These are phyloP conservation scores for Smittia sp. DNA, from an alignment of 2,888 invertebrate species.

Conservation along the genomic window DNA sequence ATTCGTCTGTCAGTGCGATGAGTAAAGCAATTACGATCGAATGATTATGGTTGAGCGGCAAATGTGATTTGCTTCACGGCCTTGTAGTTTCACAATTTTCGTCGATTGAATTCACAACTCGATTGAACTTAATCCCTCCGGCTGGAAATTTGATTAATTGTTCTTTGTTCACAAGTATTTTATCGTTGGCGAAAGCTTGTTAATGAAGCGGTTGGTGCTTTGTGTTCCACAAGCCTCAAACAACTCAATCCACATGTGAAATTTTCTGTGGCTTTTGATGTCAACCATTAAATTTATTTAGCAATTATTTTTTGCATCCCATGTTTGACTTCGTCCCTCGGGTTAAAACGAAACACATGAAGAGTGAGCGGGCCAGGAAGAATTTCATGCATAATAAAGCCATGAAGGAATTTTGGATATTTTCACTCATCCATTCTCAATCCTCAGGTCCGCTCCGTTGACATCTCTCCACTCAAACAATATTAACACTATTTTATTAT, in stretches of 20 bases:
- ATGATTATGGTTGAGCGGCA: neutral
- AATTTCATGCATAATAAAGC: slow-evolving; percentile 29
- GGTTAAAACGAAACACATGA: neutral
- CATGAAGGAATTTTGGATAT: slow-evolving; percentile 10
- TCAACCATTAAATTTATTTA: slow-evolving; percentile 25
- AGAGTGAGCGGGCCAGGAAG: neutral
- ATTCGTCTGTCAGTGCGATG: slow-evolving; percentile 27
- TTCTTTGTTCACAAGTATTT: slow-evolving; percentile 1
- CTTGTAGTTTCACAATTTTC: neutral
- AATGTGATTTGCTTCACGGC: neutral
- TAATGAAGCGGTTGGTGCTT: slow-evolving; percentile 5
- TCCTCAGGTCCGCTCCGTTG: slow-evolving; percentile 11
- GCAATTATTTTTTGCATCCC: slow-evolving; percentile 10
- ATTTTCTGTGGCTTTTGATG: slow-evolving; percentile 18
- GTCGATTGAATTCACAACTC: neutral
- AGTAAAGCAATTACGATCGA: slow-evolving; percentile 10
- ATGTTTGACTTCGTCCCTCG: neutral
- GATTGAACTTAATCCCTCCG: neutral
- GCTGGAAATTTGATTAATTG: neutral
- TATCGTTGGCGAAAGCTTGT: neutral
- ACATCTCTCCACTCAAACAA: slow-evolving; percentile 31
- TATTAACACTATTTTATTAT: slow-evolving; percentile 35
- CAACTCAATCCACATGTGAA: slow-evolving; percentile 15
- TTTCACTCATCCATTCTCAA: neutral
- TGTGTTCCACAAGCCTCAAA: neutral